Base-by-base conservation (phyloP, 1,140 invertebrate genomes). In the Drosophila lini region DNA sequence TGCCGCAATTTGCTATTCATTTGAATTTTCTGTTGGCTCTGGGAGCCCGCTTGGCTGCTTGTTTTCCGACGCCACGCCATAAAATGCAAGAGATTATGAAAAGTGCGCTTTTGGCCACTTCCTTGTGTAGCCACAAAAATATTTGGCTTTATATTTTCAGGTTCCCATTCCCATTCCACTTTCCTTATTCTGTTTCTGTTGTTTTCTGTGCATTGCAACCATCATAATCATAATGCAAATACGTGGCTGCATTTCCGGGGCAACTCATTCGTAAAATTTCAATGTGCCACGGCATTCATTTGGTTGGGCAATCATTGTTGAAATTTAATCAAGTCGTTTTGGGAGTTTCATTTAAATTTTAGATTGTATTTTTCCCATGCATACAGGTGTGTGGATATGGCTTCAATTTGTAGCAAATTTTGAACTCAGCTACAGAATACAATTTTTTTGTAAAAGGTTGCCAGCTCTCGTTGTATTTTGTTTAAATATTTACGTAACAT, bases 31-130 rank as follows among this genome's bases (percentile, higher is more conserved):
- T 58, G 68, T 74, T 70, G 47, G 68, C 68, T 70, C 67, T 5
- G 15, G 5, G 22, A 28, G 13, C 13, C 10, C 4, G 65, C 44
- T 65, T 71, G 65, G 41, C 64, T 55, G 58, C 63, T 53, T 85
- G 78, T 69, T 78, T 84, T 67, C 78, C 77, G 50, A 25, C 42
- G 47, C 60, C 58, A 48, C 68, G 64, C 83, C 83, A 83, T 83
- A 88, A 88, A 86, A 80, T 86, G 84, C 71, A 88, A 74, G 81
- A 86, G 71, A 80, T 89, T 83, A 80, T 86, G 73, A 80, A 82
- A 80, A 82, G 70, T 80, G 71, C 70, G 70, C 61, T 78, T 68
- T 62, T 60, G 48, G 70, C 78, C 75, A 79, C 80, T 82, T 76
- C 76, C 83, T 83, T 67, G 73, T 65, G 70, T 57, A 64, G 57